Conservation (phyloP, 2,113 vertebrate genomes). For the Leptobrachium leishanense region DNA sequence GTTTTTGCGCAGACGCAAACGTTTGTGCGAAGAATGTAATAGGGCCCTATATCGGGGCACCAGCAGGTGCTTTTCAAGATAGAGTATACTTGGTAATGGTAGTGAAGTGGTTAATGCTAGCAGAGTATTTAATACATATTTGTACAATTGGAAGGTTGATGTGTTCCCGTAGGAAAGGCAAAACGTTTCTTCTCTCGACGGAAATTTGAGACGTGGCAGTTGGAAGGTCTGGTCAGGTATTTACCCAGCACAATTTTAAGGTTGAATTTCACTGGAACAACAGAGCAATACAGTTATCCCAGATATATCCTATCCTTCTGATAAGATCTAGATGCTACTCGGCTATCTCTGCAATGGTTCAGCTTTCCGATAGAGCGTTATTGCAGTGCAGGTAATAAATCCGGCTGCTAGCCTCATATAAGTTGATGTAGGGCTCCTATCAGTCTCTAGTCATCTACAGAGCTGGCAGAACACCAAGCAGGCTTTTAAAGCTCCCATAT, state of each 20-base stretch:
- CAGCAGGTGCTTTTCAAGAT: too few species aligned
- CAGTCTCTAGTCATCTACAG: slow-evolving; percentile 11
- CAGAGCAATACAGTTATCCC: not conserved
- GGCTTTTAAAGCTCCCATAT: slow-evolving; percentile 29
- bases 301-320: not conserved
- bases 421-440: not conserved
- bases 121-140: too few species aligned
- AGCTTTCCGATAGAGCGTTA: slow-evolving; percentile 6
- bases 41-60: too few species aligned
- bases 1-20: too few species aligned
- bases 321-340: slow-evolving; percentile 20
- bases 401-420: not conserved
- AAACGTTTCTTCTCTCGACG: not conserved
- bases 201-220: slow-evolving; percentile 2
- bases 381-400: not conserved
- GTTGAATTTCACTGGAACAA: slow-evolving; percentile 13
- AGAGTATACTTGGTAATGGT: too few species aligned
- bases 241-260: slow-evolving; percentile 10
- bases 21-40: too few species aligned
- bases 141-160: too few species aligned
- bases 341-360: slow-evolving; percentile 3
- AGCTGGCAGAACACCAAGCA: slow-evolving; percentile 34
- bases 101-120: too few species aligned
- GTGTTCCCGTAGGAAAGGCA: too few species aligned
- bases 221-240: not conserved